Evolutionary conservation across 2,113 vertebrate genomes (phyloP), one percentile per base, ranked within the genome.

Genomic region (Agapornis roseicollis): DNA sequence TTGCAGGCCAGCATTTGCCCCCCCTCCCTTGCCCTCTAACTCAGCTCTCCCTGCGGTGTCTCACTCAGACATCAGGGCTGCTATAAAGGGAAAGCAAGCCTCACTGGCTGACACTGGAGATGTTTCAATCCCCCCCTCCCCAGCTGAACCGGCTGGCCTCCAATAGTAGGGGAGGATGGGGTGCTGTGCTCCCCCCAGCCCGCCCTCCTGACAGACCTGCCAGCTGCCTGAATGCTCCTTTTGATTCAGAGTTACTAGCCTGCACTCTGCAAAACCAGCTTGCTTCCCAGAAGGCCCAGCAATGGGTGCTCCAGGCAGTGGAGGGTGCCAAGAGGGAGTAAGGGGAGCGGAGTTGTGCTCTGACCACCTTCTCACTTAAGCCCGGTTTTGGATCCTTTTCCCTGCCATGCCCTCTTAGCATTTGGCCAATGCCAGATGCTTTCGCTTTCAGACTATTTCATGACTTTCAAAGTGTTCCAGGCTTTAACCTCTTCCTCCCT

Each of bases 61-160:
- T 84, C 81, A 6, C 68, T 55, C 42, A 18, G 70, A 41, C 16
- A 0, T 47, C 33, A 76, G 81, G 80, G 71, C 84, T 87, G 85
- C 91, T 93, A 90, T 94, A 97, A 94, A 90, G 69, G 89, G 95
- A 89, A 96, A 79, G 39, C 69, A 42, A 91, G 64, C 73, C 41
- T 89, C 84, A 29, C 77, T 5, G 8, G 11, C n/a, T 7, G 31
- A 86, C 70, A 85, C 76, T 35, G 27, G 83, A 96, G 80, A 81
- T 0, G 1, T 61, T 96, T 81, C 44, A 76, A 83, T 85, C 63
- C 55, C 50, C 37, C 22, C n/a, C 90, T 80, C 42, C 80, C 89
- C 87, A 91, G 69, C 37, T 66, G 82, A 95, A 93, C 28, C 1
- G 3, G 28, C 81, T 47, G 68, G 80, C 27, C 80, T 95, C 82